These are phyloP conservation scores for Sceloporus undulatus DNA, from an alignment of 2,113 vertebrate genomes.

Conservation along the genomic window DNA sequence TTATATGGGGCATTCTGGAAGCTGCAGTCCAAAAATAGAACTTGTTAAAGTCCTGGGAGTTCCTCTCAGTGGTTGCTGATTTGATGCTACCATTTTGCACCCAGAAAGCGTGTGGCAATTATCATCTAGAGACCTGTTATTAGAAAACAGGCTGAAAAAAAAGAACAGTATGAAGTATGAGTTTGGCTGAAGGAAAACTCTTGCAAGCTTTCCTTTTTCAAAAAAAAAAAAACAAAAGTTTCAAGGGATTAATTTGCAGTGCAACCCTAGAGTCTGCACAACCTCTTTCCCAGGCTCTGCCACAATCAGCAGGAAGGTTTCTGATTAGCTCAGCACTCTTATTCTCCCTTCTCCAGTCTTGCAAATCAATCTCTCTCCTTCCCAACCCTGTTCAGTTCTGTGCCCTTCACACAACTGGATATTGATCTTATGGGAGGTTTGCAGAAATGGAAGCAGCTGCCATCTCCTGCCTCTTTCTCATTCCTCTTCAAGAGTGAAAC, in stretches of 20 bases:
- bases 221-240: not conserved
- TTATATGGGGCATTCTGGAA: too few relatives aligned
- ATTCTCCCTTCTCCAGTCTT: not conserved
- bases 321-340: conserved; percentile 21
- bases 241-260: conserved; percentile 26
- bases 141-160: not conserved
- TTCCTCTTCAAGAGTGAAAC: conserved; percentile 8
- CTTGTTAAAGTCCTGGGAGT: too few relatives aligned
- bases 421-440: not conserved
- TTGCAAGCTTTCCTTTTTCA: conserved; percentile 17
- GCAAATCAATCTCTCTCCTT: not conserved
- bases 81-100: too few relatives aligned
- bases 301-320: conserved; percentile 27
- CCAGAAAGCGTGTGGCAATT: too few relatives aligned
- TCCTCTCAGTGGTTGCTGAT: too few relatives aligned
- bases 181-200: conserved; percentile 9
- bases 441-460: not conserved
- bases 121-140: too few relatives aligned
- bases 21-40: too few relatives aligned
- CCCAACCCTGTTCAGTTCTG: not conserved
- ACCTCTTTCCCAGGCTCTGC: conserved; percentile 11
- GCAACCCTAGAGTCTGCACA: conserved; percentile 11
- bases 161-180: not conserved
- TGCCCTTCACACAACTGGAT: conserved; percentile 3
- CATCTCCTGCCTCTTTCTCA: not conserved